Conservation (phyloP, 2,888 invertebrate genomes). For the Serrognathus titanus region DNA sequence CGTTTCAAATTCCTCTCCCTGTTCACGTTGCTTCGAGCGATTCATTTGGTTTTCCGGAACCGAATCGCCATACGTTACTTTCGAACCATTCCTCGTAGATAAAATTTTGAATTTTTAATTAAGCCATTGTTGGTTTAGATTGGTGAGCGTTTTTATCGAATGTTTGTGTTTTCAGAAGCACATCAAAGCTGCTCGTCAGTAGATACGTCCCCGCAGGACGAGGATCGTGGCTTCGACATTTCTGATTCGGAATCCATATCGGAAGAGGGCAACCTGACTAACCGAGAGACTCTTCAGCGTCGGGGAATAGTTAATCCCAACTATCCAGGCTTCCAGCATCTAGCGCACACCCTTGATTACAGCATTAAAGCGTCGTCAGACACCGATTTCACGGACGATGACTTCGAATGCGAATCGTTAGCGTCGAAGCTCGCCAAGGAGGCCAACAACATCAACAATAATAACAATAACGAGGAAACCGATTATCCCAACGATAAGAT, state of each 20-base stretch:
- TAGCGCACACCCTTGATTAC: constrained; percentile 65
- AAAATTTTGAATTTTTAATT: neutral
- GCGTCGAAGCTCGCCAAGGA: constrained; percentile 40
- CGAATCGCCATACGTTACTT: neutral
- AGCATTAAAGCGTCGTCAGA: constrained; percentile 44
- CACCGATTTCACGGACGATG: constrained; percentile 50
- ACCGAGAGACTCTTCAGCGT: constrained; percentile 44
- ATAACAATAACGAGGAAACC: constrained; percentile 35
- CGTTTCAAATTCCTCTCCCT: too few species aligned
- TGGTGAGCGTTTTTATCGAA: neutral
- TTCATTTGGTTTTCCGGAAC: neutral
- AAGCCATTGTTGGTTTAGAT: neutral
- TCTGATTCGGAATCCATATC: constrained; percentile 51
- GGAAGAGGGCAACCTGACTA: constrained; percentile 43
- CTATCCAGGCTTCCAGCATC: constrained; percentile 80
- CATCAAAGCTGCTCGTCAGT: constrained; percentile 48
- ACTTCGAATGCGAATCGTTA: constrained; percentile 50
- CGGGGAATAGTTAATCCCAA: constrained; percentile 80
- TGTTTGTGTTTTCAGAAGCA: constrained; percentile 37
- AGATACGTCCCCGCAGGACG: constrained; percentile 52
- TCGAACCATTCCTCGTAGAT: too few species aligned
- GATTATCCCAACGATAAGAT: constrained; percentile 40
- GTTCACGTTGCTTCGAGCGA: too few species aligned
- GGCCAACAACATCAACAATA: constrained; percentile 49
- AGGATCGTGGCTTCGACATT: constrained; percentile 54